Percentiles rank a stretch among this genome's conserved stretches.
These are phyloP conservation scores for Scomber japonicus DNA, from an alignment of 2,113 vertebrate species.

Conservation along the genomic window DNA sequence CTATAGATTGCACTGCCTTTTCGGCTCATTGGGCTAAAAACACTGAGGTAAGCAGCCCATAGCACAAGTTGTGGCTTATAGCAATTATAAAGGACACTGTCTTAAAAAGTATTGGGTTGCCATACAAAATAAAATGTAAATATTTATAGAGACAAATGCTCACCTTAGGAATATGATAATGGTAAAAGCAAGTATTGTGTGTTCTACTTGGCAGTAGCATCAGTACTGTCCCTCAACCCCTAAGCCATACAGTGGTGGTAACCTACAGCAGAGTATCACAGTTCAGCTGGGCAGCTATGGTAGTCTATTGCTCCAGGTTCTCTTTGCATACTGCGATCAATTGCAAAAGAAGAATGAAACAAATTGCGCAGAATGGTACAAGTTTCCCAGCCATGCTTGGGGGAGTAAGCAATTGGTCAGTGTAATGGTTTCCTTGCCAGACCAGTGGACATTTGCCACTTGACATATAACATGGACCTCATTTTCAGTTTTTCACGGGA, in stretches of 20 bases:
- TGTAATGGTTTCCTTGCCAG: conserved; percentile 73
- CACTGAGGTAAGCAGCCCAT: conserved; percentile 62
- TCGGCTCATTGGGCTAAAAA: conserved; percentile 71
- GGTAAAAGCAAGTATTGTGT: conserved; percentile 7
- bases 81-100: conserved; percentile 37
- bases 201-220: background rate
- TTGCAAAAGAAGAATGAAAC: conserved; percentile 77
- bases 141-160: conserved; percentile 13
- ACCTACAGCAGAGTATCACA: background rate
- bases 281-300: conserved; percentile 53
- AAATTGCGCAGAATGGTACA: conserved; percentile 79
- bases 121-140: conserved; percentile 9
- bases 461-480: conserved; percentile 67
- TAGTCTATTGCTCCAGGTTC: conserved; percentile 58
- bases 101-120: conserved; percentile 6
- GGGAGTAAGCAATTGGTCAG: conserved; percentile 74
- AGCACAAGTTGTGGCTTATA: conserved; percentile 32
- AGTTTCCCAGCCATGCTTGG: conserved; percentile 60
- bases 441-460: conserved; percentile 63
- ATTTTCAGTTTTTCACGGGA: conserved; percentile 66
- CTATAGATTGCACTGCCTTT: conserved; percentile 67
- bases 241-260: conserved; percentile 20
- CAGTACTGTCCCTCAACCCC: conserved; percentile 6
- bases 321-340: conserved; percentile 76
- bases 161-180: conserved; percentile 2